Conservation (phyloP, 2,888 invertebrate genomes). For the Aromia moschata region DNA sequence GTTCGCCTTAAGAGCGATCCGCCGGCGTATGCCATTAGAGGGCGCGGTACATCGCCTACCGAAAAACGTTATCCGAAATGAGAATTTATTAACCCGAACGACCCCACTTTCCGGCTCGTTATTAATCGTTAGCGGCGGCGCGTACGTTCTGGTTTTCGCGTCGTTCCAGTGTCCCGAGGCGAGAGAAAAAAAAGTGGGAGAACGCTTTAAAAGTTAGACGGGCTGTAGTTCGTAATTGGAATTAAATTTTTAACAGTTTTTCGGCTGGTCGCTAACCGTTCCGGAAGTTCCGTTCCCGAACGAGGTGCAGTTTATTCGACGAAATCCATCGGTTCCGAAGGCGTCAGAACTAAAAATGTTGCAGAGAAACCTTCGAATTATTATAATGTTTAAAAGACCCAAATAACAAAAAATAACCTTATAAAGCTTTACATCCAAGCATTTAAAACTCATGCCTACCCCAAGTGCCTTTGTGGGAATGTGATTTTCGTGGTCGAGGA, state of each 20-base stretch:
- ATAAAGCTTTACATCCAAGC: too few relatives aligned
- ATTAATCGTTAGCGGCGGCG: constrained; percentile 1
- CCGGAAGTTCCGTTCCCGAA: background rate
- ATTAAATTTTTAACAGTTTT: background rate
- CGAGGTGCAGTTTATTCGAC: too few relatives aligned
- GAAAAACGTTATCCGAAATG: constrained; percentile 21
- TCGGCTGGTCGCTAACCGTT: background rate
- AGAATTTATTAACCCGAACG: constrained; percentile 29
- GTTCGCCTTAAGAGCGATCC: constrained; percentile 34
- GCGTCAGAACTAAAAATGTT: too few relatives aligned
- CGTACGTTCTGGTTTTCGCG: background rate
- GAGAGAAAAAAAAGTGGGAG: too few relatives aligned
- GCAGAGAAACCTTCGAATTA: too few relatives aligned
- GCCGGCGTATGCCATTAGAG: constrained; percentile 49
- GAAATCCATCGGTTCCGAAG: too few relatives aligned
- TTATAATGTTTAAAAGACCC: too few relatives aligned
- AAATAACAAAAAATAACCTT: too few relatives aligned
- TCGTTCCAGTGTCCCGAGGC: background rate
- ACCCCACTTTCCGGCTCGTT: background rate
- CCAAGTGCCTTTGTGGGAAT: too few relatives aligned
- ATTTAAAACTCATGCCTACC: too few relatives aligned
- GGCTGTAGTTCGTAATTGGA: background rate
- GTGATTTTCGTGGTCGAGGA: too few relatives aligned
- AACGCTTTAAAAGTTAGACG: background rate
- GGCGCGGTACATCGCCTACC: constrained; percentile 40